Evolutionary conservation across 2,113 vertebrate genomes (phyloP).

Genomic region (Calidris pugnax): DNA sequence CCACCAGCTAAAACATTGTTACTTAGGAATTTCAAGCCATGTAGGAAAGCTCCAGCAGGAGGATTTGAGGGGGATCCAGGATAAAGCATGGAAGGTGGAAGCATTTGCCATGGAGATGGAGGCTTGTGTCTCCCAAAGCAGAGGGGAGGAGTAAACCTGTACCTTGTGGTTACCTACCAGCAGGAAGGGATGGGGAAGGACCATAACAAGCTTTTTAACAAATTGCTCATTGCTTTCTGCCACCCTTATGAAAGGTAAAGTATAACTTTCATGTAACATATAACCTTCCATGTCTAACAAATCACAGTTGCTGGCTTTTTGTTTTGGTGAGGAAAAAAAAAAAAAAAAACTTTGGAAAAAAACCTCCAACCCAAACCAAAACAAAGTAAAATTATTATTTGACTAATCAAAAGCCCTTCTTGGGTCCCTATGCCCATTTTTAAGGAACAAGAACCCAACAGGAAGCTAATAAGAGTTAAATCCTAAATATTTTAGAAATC

Average conservation of each 20-base stretch:
- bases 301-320: not conserved
- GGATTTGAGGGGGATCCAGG: not conserved
- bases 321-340: not conserved
- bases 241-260: not conserved
- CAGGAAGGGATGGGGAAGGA: not conserved
- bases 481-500: not conserved
- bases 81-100: not conserved
- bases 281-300: not conserved
- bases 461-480: not conserved
- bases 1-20: not conserved
- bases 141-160: not conserved
- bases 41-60: not conserved
- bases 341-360: not conserved
- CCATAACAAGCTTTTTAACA: not conserved
- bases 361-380: not conserved
- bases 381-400: not conserved
- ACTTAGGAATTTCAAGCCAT: not conserved
- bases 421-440: not conserved
- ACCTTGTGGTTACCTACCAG: not conserved
- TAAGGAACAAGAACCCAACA: not conserved
- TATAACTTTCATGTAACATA: not conserved
- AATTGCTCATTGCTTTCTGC: not conserved
- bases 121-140: not conserved
- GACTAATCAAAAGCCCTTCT: not conserved
- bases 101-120: not conserved